These are phyloP conservation scores for Clarias gariepinus DNA, from an alignment of 2,113 vertebrate species.

Conservation along the genomic window DNA sequence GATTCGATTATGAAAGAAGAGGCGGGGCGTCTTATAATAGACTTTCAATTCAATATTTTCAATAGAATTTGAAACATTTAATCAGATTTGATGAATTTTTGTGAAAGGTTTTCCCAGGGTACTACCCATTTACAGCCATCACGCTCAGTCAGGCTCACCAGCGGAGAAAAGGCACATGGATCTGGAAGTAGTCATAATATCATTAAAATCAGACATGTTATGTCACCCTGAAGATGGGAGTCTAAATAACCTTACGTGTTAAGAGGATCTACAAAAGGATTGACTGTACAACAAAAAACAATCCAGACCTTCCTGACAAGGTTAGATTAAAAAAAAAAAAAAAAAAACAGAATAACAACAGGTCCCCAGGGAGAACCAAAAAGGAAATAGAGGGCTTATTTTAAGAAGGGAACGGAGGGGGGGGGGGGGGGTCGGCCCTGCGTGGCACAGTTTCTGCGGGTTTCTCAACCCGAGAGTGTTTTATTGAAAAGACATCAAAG, in stretches of 20 bases:
- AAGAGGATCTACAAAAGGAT: constrained; percentile 66
- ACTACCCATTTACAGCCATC: no score
- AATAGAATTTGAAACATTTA: not conserved
- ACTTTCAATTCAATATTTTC: not conserved
- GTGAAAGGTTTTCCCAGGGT: not conserved
- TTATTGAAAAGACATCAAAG: constrained; percentile 72
- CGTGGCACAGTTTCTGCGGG: constrained; percentile 70
- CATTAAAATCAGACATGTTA: constrained; percentile 36
- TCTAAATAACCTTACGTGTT: constrained; percentile 54
- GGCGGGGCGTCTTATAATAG: not conserved
- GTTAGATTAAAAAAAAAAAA: constrained; percentile 67
- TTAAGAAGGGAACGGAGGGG: constrained; percentile 54
- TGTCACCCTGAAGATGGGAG: constrained; percentile 45
- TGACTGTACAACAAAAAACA: constrained; percentile 62
- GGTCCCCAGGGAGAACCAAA: constrained; percentile 69
- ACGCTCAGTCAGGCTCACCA: not conserved
- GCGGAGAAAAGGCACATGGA: not conserved
- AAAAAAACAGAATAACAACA: constrained; percentile 72
- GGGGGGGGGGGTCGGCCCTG: constrained; percentile 59
- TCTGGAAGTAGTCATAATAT: constrained; percentile 27
- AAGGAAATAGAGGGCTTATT: constrained; percentile 69
- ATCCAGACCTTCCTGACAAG: constrained; percentile 70
- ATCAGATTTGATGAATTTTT: no score
- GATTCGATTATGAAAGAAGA: not conserved
- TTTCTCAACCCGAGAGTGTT: constrained; percentile 74